Evolutionary conservation across 2,113 vertebrate species (phyloP).

Genomic region (Thalassoma bifasciatum): DNA sequence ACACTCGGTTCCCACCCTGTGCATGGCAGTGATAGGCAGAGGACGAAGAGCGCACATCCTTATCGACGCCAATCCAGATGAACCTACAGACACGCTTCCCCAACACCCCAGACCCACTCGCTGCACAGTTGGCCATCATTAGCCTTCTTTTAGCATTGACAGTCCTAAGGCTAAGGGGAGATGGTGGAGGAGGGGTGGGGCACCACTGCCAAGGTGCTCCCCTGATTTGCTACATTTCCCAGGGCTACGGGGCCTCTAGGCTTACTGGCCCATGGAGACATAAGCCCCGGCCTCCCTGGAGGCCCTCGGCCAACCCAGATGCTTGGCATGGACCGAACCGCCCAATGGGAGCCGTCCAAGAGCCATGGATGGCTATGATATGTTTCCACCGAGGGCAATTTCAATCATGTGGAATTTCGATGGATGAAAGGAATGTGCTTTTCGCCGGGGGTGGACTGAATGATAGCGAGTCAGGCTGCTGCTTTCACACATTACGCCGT

Average conservation of each 20-base stretch:
- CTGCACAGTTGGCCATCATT: constrained; percentile 81
- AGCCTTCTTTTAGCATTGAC: constrained; percentile 77
- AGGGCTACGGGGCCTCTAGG: constrained; percentile 78
- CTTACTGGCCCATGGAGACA: constrained; percentile 85
- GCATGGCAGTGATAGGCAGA: constrained; percentile 81
- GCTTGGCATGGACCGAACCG: constrained; percentile 78
- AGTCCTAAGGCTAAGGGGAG: constrained; percentile 78
- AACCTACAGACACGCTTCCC: constrained; percentile 82
- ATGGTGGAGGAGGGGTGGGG: constrained; percentile 19
- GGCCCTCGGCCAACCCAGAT: constrained; percentile 82
- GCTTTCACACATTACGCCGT: constrained; percentile 47
- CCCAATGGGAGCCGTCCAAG: constrained; percentile 77
- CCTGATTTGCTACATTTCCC: constrained; percentile 81
- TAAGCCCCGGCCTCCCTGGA: constrained; percentile 79
- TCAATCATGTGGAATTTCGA: constrained; percentile 79
- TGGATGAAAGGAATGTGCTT: constrained; percentile 81
- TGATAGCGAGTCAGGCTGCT: constrained; percentile 37
- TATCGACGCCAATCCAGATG: constrained; percentile 87
- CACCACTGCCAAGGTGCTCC: constrained; percentile 80
- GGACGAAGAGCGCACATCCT: constrained; percentile 79
- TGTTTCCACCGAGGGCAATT: constrained; percentile 82
- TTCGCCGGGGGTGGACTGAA: constrained; percentile 70
- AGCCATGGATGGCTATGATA: constrained; percentile 84
- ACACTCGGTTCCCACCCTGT: constrained; percentile 71
- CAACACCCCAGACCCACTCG: constrained; percentile 77